Conservation (phyloP, 2,113 vertebrate species). For the Todiramphus chloris region DNA sequence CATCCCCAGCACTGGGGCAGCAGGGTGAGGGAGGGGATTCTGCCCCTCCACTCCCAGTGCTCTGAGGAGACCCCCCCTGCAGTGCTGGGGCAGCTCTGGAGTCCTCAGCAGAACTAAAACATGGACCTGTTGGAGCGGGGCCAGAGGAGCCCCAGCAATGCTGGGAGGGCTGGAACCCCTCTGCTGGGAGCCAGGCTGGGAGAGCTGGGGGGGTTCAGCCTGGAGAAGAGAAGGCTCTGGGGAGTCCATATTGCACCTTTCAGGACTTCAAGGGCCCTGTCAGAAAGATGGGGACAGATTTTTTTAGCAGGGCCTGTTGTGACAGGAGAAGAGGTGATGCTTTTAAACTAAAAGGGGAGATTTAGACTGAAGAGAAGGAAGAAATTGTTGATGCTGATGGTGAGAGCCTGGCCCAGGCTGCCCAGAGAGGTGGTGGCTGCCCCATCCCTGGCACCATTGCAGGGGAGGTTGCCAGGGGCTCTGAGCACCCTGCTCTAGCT, state of each 20-base stretch:
- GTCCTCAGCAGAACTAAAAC: neutral
- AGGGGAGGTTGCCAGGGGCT: neutral
- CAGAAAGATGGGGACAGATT: too few species aligned
- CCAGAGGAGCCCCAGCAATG: neutral
- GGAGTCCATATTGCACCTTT: too few species aligned
- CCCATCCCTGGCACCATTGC: neutral
- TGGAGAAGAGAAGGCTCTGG: too few species aligned
- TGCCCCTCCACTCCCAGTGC: neutral
- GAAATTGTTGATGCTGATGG: neutral
- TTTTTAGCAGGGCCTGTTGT: neutral
- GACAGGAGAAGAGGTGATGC: neutral
- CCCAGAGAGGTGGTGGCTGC: neutral
- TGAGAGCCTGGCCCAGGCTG: neutral
- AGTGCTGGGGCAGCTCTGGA: neutral
- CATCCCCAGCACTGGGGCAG: neutral
- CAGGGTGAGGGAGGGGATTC: too few species aligned
- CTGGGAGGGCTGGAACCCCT: too few species aligned
- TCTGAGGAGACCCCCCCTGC: neutral
- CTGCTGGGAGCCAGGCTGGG: too few species aligned
- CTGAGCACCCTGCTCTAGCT: neutral
- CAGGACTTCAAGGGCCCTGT: too few species aligned
- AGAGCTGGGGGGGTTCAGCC: too few species aligned
- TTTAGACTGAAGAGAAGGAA: neutral
- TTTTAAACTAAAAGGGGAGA: neutral
- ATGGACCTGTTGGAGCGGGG: neutral